Conservation (phyloP, 2,888 invertebrate genomes). For the Ennomos erosarius region DNA sequence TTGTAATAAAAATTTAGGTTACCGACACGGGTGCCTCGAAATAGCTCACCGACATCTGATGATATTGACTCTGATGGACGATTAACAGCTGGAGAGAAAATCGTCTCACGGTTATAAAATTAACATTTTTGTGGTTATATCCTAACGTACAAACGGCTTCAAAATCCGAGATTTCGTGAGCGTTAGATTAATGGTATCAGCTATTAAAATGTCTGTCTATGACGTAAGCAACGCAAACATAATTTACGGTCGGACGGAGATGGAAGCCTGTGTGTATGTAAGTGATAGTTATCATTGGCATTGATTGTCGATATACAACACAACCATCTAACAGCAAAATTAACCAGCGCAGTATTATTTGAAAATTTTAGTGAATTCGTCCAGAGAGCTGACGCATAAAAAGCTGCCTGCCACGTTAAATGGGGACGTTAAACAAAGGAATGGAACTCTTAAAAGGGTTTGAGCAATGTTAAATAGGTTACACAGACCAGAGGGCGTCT, state of each 20-base stretch:
- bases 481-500: too few relatives aligned
- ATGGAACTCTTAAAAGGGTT: too few relatives aligned
- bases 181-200: not conserved
- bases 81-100: constrained; percentile 40
- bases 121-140: constrained; percentile 20
- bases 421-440: too few relatives aligned
- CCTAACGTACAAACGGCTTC: not conserved
- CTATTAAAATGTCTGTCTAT: too few relatives aligned
- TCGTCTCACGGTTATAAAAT: constrained; percentile 25
- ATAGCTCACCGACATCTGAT: constrained; percentile 36
- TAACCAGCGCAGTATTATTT: not conserved
- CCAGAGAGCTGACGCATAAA: too few relatives aligned
- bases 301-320: constrained; percentile 9
- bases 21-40: constrained; percentile 39
- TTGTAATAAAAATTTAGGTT: constrained; percentile 54
- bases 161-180: not conserved
- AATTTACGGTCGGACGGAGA: not conserved
- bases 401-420: too few relatives aligned
- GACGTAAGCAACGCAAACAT: not conserved
- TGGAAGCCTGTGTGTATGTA: not conserved
- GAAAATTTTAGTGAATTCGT: not conserved
- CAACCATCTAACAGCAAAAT: not conserved
- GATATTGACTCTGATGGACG: constrained; percentile 39
- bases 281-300: constrained; percentile 8
- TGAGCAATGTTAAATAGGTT: too few relatives aligned